phyloP scores from a whole-genome alignment of 2,797 vertebrate species.

The Cyprinella venusta region DNA sequence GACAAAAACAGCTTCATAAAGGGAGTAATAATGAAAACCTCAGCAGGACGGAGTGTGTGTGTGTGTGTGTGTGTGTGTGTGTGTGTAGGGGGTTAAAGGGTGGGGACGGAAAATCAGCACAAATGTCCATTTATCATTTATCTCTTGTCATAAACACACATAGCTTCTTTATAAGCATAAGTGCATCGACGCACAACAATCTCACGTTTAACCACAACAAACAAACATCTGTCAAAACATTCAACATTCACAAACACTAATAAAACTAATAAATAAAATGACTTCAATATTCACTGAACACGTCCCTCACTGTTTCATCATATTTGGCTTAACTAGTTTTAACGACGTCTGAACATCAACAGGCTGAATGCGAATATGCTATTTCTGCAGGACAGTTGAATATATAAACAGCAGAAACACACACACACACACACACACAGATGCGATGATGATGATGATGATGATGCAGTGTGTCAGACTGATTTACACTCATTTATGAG shows the following conservation, averaged over 20 bases:
- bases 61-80: background rate
- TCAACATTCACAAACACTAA: background rate
- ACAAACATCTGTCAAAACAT: background rate
- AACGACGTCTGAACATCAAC: background rate
- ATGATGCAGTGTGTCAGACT: background rate
- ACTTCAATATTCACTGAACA: background rate
- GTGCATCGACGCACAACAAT: background rate
- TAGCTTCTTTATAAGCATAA: background rate
- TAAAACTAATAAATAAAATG: too few relatives aligned
- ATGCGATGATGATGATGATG: too few relatives aligned
- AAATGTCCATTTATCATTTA: background rate
- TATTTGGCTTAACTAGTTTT: too few relatives aligned
- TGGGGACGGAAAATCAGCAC: background rate
- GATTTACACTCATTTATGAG: background rate
- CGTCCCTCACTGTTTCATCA: background rate
- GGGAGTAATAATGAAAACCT: background rate
- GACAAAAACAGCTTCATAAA: constrained; percentile 5
- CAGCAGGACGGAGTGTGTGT: background rate
- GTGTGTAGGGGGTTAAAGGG: background rate
- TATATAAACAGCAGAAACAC: background rate
- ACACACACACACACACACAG: background rate
- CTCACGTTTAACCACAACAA: too few relatives aligned
- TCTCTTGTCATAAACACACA: background rate
- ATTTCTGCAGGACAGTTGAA: background rate
- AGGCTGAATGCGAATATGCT: too few relatives aligned